These are phyloP conservation scores for Bilobella aurantiaca DNA, from an alignment of 1,140 invertebrate genomes.

Conservation along the genomic window DNA sequence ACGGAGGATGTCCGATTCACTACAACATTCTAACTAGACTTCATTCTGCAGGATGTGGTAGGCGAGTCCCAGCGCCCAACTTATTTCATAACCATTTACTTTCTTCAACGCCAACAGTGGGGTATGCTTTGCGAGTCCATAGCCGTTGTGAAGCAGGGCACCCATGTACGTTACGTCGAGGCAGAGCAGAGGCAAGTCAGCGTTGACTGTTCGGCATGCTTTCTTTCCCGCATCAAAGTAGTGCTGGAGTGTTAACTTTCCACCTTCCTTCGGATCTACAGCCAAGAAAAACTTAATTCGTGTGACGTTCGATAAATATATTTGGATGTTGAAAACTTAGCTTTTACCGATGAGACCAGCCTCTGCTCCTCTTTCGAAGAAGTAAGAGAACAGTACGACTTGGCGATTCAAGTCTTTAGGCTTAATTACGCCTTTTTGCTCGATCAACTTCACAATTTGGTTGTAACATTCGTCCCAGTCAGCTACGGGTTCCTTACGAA, in stretches of 20 bases:
- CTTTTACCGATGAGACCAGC: slow-evolving; percentile 57
- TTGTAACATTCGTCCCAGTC: slow-evolving; percentile 51
- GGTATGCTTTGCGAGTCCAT: slow-evolving; percentile 44
- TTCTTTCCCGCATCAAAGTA: slow-evolving; percentile 34
- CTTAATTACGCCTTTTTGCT: slow-evolving; percentile 48
- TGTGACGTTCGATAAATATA: too few relatives aligned
- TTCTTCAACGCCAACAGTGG: slow-evolving; percentile 59
- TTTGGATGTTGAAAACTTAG: slow-evolving; percentile 26
- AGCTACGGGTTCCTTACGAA: slow-evolving; percentile 50
- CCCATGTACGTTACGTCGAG: slow-evolving; percentile 81
- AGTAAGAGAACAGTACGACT: slow-evolving; percentile 84
- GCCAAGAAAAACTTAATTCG: slow-evolving; percentile 3
- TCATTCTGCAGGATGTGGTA: slow-evolving; percentile 56
- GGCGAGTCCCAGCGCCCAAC: slow-evolving; percentile 81
- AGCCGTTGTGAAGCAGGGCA: slow-evolving; percentile 68
- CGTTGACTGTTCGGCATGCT: slow-evolving; percentile 57
- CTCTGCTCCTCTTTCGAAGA: slow-evolving; percentile 80
- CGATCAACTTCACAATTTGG: slow-evolving; percentile 51
- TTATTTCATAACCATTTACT: slow-evolving; percentile 77
- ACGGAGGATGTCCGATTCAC: too few relatives aligned
- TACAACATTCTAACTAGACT: too few relatives aligned
- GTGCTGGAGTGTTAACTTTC: slow-evolving; percentile 31
- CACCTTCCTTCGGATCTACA: slow-evolving; percentile 29
- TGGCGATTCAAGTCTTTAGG: slow-evolving; percentile 51
- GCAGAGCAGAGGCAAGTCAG: slow-evolving; percentile 79